Evolutionary conservation across 2,888 invertebrate genomes (phyloP), one percentile per base, ranked within the genome.

Genomic region (Hedychridium roseum): DNA sequence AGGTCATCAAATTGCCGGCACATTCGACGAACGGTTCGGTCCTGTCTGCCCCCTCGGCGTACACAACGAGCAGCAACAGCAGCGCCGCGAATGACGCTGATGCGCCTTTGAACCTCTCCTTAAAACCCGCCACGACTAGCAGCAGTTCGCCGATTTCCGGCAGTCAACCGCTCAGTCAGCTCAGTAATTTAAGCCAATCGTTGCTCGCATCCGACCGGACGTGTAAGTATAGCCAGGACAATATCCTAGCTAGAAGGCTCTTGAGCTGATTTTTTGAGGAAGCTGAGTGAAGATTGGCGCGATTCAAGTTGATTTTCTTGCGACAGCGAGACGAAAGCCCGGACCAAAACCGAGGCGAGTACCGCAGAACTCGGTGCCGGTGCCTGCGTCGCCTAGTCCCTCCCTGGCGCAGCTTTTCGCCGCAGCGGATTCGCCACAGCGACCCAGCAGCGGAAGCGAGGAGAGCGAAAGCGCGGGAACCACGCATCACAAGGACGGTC

Each of bases 1-100:
- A 92, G 75, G 90, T 92, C 66, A 91, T 92, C 66, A 88, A 92
- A 74, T 74, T 92, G 70, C 90, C 91, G 16, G 87, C 88, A 4
- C 74, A 79, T 65, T 80, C 82, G 46, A 76, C 76, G 18, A 76
- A 78, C 46, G 74, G 77, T 21, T 73, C 78, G 35, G 67, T 81
- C 0, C 79, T 82, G 12, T 63, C 75, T 45, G 83, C 83, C 9
- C 78, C 82, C 0, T 82, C 84, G 0, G 63, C 83, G 14, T 85
- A 84, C 62, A 81, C 84, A 15, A 79, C 80, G 42, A 64, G 81
- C 81, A 15, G 76, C 73, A 59, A 77, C 77, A 50, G 77, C 68
- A 66, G 73, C 77, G 60, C 79, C 21, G 80, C 81, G 42, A 85
- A 86, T 36, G 86, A 84, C 49, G 82, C 87, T 2, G 92, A 92